Conservation (phyloP, 2,797 vertebrate species). For the Hippocampus kuda region DNA sequence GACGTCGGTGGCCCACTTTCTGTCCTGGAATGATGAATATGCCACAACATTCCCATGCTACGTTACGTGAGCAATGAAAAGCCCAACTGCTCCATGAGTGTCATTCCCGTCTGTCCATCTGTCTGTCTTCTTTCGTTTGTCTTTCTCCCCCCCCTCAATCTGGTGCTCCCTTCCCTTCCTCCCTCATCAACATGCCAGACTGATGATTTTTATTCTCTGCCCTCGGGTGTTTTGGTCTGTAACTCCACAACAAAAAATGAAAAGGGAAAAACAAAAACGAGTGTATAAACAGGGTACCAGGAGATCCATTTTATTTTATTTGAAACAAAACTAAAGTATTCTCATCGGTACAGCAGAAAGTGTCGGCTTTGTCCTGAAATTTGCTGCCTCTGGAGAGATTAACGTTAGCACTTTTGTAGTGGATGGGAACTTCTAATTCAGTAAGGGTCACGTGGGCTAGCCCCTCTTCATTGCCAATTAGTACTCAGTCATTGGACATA, state of each 20-base stretch:
- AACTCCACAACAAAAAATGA: background rate
- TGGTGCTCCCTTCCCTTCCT: constrained; percentile 14
- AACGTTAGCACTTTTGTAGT: background rate
- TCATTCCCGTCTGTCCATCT: constrained; percentile 20
- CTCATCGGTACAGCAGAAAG: background rate
- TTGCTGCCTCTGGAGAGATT: background rate
- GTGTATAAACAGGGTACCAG: background rate
- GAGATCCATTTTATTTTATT: background rate
- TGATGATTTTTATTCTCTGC: constrained; percentile 16
- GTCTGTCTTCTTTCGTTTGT: constrained; percentile 7
- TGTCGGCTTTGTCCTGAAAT: background rate
- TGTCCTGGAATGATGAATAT: constrained; percentile 46
- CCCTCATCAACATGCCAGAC: constrained; percentile 18
- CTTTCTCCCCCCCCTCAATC: background rate
- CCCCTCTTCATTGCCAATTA: background rate
- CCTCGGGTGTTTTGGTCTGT: constrained; percentile 19
- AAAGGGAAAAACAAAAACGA: background rate
- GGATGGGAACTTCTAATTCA: background rate
- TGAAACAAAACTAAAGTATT: background rate
- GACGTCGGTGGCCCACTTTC: background rate
- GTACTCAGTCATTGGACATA: background rate
- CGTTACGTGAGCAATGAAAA: constrained; percentile 49
- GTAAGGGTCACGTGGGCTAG: background rate
- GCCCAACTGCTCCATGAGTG: constrained; percentile 31
- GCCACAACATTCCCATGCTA: constrained; percentile 39